Conservation (phyloP, 2,888 invertebrate species). For the Agriotes lineatus region DNA sequence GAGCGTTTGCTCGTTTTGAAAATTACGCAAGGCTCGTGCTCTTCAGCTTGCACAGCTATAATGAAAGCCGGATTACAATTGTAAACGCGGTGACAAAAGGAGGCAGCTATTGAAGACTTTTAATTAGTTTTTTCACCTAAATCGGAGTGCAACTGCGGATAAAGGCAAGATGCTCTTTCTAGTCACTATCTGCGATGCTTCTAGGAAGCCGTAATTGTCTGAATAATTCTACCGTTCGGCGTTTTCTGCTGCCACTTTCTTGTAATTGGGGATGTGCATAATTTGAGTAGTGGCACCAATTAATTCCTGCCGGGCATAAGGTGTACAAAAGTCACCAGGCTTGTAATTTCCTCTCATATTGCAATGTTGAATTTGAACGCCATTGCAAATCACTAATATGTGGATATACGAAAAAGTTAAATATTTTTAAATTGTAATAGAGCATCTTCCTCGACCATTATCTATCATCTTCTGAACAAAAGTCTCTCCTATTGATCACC, state of each 20-base stretch:
- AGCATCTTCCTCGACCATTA: no score
- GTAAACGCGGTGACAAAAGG: neutral
- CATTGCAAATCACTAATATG: no score
- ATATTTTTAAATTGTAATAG: no score
- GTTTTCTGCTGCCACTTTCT: neutral
- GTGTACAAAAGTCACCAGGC: no score
- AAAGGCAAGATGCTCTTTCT: neutral
- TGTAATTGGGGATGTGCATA: neutral
- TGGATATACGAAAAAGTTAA: no score
- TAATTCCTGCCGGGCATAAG: no score
- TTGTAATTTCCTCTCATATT: no score
- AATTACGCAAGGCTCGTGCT: neutral
- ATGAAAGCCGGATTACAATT: slow-evolving; percentile 14
- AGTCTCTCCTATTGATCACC: no score
- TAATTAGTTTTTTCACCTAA: slow-evolving; percentile 9
- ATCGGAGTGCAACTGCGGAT: neutral
- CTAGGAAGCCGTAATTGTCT: neutral
- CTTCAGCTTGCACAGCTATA: slow-evolving; percentile 2
- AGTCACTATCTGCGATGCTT: neutral
- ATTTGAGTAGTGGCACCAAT: neutral
- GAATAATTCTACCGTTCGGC: neutral
- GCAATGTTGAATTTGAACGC: no score
- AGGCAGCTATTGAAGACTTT: neutral
- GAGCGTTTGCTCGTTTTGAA: neutral
- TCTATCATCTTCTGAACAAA: no score